Conservation (phyloP, 1,140 invertebrate species). For the Mycetomoellerius zeteki region DNA sequence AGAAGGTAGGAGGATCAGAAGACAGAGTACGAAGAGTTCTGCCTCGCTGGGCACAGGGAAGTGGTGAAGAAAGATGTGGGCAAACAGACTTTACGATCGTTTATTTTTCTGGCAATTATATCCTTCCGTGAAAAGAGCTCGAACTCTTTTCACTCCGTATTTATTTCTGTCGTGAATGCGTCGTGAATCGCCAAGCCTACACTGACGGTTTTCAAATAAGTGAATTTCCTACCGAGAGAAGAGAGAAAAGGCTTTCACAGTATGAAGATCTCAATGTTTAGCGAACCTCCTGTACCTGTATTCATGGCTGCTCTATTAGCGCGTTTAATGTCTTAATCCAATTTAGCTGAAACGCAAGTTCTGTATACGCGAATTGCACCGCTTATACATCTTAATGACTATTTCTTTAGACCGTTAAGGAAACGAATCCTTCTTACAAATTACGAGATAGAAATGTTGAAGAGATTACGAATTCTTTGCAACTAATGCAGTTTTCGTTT, state of each 20-base stretch:
- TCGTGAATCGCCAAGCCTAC: conserved; percentile 74
- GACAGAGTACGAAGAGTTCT: conserved; percentile 34
- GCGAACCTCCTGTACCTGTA: background rate
- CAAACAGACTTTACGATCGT: conserved; percentile 84
- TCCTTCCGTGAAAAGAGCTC: conserved; percentile 82
- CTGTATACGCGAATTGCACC: background rate
- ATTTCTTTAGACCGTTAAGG: background rate
- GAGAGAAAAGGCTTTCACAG: conserved; percentile 22
- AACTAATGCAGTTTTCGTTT: background rate
- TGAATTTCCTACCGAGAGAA: background rate
- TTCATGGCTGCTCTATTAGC: conserved; percentile 9
- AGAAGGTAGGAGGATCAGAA: conserved; percentile 3
- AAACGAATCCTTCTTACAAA: background rate
- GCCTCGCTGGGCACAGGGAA: background rate
- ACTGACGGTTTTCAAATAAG: conserved; percentile 73
- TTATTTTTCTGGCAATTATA: conserved; percentile 86
- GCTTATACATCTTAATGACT: background rate
- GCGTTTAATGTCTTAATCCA: conserved; percentile 25
- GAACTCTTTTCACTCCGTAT: conserved; percentile 81
- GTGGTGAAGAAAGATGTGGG: conserved; percentile 71
- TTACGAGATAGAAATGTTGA: background rate
- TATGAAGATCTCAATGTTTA: conserved; percentile 25
- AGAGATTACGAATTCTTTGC: background rate
- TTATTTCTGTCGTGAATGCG: conserved; percentile 83
- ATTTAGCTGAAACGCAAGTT: conserved; percentile 19